Base-by-base conservation (phyloP, 2,113 vertebrate genomes). In the Abramis brama region DNA sequence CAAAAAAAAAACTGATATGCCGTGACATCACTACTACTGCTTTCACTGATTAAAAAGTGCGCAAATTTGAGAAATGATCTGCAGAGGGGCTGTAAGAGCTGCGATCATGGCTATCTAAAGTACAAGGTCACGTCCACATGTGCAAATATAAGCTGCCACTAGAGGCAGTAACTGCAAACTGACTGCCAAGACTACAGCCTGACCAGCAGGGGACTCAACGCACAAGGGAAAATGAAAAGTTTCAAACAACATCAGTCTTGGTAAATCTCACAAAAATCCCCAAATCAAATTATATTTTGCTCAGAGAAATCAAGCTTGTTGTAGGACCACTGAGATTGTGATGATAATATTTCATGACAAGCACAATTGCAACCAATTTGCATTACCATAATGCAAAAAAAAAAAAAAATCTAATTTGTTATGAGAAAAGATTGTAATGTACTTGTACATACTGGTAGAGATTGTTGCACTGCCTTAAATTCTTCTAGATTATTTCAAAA, bases 131-230 rank as follows among this genome's bases (percentile, higher is more conserved):
- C 75, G 36, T 75, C 68, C 12, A 15, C 50, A 11, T 85, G 87
- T 79, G 85, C 82, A 88, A 85, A 85, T 66, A 60, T 52, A 82
- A 52, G 17, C n/a, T 84, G 83, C 82, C 76, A 45, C 87, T 78
- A 59, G 82, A 23, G 68, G 77, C 87, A 62, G 15, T 85, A 36
- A 70, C 66, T 80, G 25, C 47, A 80, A 77, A 82, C 84, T 15
- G 66, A 64, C 79, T 64, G 23, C 52, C 85, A 82, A 86, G 82
- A 79, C 43, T 66, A 85, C 10, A 78, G 75, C 87, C 87, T 90
- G 87, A 81, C 89, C 89, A 87, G 87, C 89, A 89, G 89, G 89
- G 85, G 75, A 36, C 62, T 84, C 47, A n/a, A 59, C 19, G n/a
- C 59, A 79, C 85, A 85, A 30, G 64, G 45, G 43, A 83, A 87